Base-by-base conservation (phyloP, 1,140 invertebrate genomes). In the Homarus americanus region DNA sequence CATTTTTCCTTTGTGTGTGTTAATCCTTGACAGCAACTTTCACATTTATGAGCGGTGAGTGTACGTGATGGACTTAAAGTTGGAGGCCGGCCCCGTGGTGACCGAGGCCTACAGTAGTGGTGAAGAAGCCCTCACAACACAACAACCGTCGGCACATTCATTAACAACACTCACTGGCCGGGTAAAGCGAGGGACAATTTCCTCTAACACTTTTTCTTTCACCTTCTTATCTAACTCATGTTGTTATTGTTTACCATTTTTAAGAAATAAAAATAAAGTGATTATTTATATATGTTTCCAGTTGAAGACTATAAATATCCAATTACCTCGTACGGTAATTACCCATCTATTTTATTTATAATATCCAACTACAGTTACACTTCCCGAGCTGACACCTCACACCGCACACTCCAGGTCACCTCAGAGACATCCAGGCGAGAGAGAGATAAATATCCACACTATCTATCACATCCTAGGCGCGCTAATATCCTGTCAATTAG, bases 401-500 rank as follows among this genome's bases (percentile, higher is more conserved):
- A 69, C 0, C n/a, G 9, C 63, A 69, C 63, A 69, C 63, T 28
- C n/a, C 7, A 69, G 5, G 63, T 32, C 17, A 32, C 63, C 63
- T 32, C 28, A 32, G 5, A 69, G n/a, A 69, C 28, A 69, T 69
- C 63, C 63, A 69, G 2, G n/a, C 63, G n/a, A 32, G 5, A 12
- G 63, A 5, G 24, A 40, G 72, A 53, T 58, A 28, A 76, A 76
- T 20, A 73, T 49, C 28, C 24, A 38, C 40, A 73, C 24, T 41
- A 41, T 80, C 40, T 24, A 44, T 49, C 44, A 32, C 44, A 17
- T 28, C 24, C 78, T 10, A 53, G 41, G 32, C 49, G 38, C 41
- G 83, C 41, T 73, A 86, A 86, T 86, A 86, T 76, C 83, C 83
- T 34, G 41, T 86, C 83, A 86, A 86, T 86, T 86, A 86, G 40